Evolutionary conservation across 2,797 vertebrate species (phyloP).

Genomic region (Aeoliscus strigatus): DNA sequence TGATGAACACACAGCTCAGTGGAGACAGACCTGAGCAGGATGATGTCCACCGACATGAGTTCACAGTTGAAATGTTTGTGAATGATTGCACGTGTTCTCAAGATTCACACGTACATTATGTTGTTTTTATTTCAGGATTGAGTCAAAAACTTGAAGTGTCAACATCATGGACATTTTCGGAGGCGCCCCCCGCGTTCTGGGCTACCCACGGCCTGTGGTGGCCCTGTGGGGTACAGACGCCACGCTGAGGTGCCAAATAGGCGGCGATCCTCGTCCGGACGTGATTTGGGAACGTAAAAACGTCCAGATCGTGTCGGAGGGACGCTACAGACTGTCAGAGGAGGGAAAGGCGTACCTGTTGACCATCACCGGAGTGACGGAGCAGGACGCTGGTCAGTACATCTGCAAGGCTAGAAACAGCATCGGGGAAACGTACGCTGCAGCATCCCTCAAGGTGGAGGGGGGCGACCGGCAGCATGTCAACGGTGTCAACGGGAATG

Average conservation of each 20-base stretch:
- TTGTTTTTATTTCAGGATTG: background rate
- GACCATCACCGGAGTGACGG: constrained; percentile 73
- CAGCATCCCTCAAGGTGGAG: constrained; percentile 83
- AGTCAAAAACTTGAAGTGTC: constrained; percentile 1
- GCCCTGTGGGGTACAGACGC: constrained; percentile 79
- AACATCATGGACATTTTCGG: constrained; percentile 79
- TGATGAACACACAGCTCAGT: constrained; percentile 3
- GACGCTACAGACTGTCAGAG: constrained; percentile 75
- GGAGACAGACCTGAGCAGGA: too few species aligned
- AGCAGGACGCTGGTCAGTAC: constrained; percentile 86
- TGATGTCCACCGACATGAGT: too few species aligned
- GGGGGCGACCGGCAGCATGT: constrained; percentile 29
- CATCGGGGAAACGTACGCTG: constrained; percentile 86
- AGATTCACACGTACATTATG: background rate
- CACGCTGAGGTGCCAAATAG: constrained; percentile 84
- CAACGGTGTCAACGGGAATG: constrained; percentile 22
- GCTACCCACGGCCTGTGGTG: constrained; percentile 84
- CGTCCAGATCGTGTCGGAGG: constrained; percentile 69
- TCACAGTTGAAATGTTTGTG: too few species aligned
- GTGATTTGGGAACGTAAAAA: constrained; percentile 92
- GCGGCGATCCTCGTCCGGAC: constrained; percentile 83
- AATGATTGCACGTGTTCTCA: too few species aligned
- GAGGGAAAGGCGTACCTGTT: constrained; percentile 84
- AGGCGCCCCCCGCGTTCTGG: constrained; percentile 88
- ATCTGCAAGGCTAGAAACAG: constrained; percentile 88